These are phyloP conservation scores for Coendou prehensilis DNA, from an alignment of 2,797 vertebrate genomes.

Conservation along the genomic window DNA sequence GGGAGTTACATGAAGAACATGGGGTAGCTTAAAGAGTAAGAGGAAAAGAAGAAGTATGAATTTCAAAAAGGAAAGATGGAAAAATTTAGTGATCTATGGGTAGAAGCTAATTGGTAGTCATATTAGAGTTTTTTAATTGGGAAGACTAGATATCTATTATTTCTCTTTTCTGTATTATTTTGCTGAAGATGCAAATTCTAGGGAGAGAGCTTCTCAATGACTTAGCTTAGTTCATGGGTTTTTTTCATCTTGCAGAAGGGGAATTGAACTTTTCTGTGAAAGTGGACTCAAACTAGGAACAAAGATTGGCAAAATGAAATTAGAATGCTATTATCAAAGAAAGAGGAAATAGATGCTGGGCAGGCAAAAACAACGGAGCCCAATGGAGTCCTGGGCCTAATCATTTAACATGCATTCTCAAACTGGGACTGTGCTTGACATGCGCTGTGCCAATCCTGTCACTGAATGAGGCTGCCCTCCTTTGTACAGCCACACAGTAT, in stretches of 20 bases:
- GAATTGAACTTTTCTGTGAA: not conserved
- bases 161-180: not conserved
- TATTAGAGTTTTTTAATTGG: not conserved
- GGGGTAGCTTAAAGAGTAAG: not conserved
- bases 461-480: not conserved
- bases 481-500: fast-evolving
- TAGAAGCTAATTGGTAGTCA: not conserved
- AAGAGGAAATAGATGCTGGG: not conserved
- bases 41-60: not conserved
- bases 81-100: not conserved
- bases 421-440: not conserved
- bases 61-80: not conserved
- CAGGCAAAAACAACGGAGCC: not conserved
- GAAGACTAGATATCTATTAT: not conserved
- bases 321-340: not conserved
- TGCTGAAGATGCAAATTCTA: constrained; percentile 1
- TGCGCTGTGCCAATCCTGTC: not conserved
- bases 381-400: not conserved
- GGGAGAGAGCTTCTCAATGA: not conserved
- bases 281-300: not conserved
- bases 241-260: not conserved
- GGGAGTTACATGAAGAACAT: not conserved
- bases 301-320: not conserved
- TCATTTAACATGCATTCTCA: not conserved
- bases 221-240: not conserved